Evolutionary conservation across 1,140 invertebrate species (phyloP).

Genomic region (Hylyphantes graminicola): DNA sequence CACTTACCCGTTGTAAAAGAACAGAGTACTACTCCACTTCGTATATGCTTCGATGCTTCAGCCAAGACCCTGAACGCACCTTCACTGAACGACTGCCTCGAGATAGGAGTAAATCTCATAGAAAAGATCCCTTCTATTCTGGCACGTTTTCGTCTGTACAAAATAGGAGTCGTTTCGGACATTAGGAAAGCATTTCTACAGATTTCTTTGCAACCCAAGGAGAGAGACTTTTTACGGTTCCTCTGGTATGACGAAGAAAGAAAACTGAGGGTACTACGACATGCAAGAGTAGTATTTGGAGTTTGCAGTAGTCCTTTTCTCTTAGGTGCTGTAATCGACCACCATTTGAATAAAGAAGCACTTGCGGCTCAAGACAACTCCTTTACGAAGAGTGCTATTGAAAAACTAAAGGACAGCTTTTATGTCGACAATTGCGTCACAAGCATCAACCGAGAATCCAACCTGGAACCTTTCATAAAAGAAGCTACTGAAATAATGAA

Average conservation of each 20-base stretch:
- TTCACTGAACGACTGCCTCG: conserved; percentile 16
- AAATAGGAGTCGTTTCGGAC: conserved; percentile 31
- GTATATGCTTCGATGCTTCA: conserved; percentile 3
- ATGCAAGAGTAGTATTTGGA: conserved; percentile 18
- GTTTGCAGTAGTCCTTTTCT: conserved; percentile 10
- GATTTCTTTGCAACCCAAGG: conserved; percentile 19
- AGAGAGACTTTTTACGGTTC: conserved; percentile 18
- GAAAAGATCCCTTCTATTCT: conserved; percentile 33
- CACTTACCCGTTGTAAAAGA: not conserved
- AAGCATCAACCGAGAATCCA: not conserved
- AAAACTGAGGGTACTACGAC: not conserved
- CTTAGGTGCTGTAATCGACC: not conserved
- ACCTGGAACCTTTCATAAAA: conserved; percentile 3
- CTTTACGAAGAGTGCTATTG: not conserved
- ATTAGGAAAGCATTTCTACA: conserved; percentile 25
- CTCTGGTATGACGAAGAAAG: conserved; percentile 10
- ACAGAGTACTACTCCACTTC: too few relatives aligned
- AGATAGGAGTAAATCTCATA: conserved; percentile 29
- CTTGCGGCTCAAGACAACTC: not conserved
- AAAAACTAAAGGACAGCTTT: conserved; percentile 18
- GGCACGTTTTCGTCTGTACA: conserved; percentile 2
- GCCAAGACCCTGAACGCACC: not conserved
- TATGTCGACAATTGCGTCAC: conserved; percentile 33
- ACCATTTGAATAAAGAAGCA: not conserved
- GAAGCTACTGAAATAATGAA: conserved; percentile 13